Base-by-base conservation (phyloP, 2,888 invertebrate genomes). In the Papilio protenor region DNA sequence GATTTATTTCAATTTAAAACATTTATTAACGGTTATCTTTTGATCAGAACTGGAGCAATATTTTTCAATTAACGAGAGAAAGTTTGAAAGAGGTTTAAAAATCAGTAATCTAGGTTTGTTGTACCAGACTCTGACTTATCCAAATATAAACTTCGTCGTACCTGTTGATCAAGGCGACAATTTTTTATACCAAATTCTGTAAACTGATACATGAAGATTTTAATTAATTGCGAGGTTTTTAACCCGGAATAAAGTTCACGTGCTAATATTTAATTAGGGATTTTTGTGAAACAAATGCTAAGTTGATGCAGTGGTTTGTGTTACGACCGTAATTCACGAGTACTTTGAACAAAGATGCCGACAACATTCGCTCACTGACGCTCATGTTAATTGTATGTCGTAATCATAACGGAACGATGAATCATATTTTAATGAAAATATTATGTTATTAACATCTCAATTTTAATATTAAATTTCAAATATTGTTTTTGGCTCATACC, bases 391-490 rank as follows among this genome's bases (percentile, higher is more conserved):
- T 75, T n/a, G 47, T 33, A 64, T 40, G 66, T 55, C 52, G 49
- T 66, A 66, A 55, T 52, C n/a, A 66, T 66, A 75, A 66, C 66
- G 40, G 75, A 52, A 75, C 16, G 33, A 75, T 69, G 49, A 64
- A 75, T 75, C 27, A 59, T 72, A 72, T 55, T 55, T 52, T 55
- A 33, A 72, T 72, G 18, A 74, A 69, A n/a, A 40, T n/a, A 12
- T 66, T 40, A 66, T 66, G 33, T 66, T 66, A 66, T 8, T 66
- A 66, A 40, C 8, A 33, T 64, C 8, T 64, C 2, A 8, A 18
- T 40, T 12, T 18, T 18, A 18, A 8, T 40, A 8, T 8, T 8
- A 40, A 40, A 40, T 40, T 61, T 23, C 16, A 27, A 27, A 16
- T 4, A 6, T 61, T 61, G 12, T 23, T 59, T 59, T 59, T 23